Evolutionary conservation across 2,113 vertebrate species (phyloP).

Genomic region (Brevimyrus niger): DNA sequence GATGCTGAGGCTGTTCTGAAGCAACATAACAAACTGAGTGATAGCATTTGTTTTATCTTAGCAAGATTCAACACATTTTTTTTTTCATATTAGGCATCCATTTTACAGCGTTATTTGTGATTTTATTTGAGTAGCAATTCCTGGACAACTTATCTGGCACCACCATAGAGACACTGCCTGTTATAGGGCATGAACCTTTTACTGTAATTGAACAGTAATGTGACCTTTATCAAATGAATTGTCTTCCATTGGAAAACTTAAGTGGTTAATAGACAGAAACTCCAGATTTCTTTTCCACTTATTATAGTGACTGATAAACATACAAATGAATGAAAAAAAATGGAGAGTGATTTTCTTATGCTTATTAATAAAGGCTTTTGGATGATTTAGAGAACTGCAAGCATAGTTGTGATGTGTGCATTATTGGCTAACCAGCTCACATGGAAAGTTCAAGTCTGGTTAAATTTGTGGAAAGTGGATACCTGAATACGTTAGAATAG

Average conservation of each 20-base stretch:
- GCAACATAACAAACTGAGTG: not conserved
- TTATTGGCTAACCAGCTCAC: not conserved
- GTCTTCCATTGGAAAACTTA: not conserved
- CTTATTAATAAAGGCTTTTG: not conserved
- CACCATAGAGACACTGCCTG: not conserved
- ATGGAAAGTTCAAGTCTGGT: not conserved
- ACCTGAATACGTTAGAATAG: not conserved
- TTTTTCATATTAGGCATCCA: not conserved
- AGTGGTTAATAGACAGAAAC: not conserved
- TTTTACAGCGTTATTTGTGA: not conserved
- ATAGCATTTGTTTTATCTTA: not conserved
- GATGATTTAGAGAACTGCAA: not conserved
- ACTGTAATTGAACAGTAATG: not conserved
- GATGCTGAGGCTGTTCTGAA: not conserved
- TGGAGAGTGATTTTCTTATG: not conserved
- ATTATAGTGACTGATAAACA: not conserved
- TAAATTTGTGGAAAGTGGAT: not conserved
- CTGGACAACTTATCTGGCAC: not conserved
- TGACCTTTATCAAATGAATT: not conserved
- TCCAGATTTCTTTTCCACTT: not conserved
- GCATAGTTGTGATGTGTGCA: not conserved
- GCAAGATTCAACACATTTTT: not conserved
- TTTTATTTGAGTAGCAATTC: not conserved
- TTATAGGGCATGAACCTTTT: not conserved
- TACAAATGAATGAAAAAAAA: not conserved